Evolutionary conservation across 2,797 vertebrate species (phyloP), one percentile per base, ranked within the genome.

Genomic region (Buphagus erythrorhynchus): DNA sequence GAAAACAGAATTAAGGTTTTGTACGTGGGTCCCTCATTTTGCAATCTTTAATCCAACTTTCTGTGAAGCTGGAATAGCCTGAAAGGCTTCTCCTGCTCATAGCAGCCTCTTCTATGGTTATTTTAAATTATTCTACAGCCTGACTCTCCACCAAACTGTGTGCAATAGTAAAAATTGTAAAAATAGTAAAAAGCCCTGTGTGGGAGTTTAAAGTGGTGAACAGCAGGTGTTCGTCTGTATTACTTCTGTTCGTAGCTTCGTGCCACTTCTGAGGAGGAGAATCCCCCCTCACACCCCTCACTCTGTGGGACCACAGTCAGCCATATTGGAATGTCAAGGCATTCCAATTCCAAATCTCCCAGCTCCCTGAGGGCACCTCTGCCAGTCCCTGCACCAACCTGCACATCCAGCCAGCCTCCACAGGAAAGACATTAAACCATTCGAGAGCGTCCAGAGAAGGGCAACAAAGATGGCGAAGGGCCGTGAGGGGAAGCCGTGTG

Each of bases 361-460:
- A 6, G 40, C 49, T n/a, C 69, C 36, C 22, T 40, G 61, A 78
- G 13, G 22, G 6, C 35, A 21, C 12, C 48, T 65, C 62, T 59
- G 33, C 35, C n/a, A n/a, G 49, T 15, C 46, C 11, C 14, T 5
- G 1, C 15, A 43, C 6, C 12, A 61, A 66, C 62, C 29, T 29
- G 9, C 8, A 29, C 20, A 8, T 11, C 13, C 43, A 31, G 4
- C 62, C 58, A 15, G 35, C 18, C 4, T 68, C 13, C 54, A 6
- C 2, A 0, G 45, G 5, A 15, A 62, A 31, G 25, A 18, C 17
- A 5, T 69, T 21, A 40, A 69, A 62, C 14, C 16, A 22, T 31
- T 22, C 2, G 0, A 18, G 8, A 25, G 8, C 0, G 0, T 22
- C 40, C 57, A 9, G 18, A 42, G 42, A 21, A 54, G 4, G 21